A percentile compares a stretch with the other conserved stretches of the same genome.
phyloP scores from a whole-genome alignment of 2,797 vertebrate genomes.

The Perodicticus potto region DNA sequence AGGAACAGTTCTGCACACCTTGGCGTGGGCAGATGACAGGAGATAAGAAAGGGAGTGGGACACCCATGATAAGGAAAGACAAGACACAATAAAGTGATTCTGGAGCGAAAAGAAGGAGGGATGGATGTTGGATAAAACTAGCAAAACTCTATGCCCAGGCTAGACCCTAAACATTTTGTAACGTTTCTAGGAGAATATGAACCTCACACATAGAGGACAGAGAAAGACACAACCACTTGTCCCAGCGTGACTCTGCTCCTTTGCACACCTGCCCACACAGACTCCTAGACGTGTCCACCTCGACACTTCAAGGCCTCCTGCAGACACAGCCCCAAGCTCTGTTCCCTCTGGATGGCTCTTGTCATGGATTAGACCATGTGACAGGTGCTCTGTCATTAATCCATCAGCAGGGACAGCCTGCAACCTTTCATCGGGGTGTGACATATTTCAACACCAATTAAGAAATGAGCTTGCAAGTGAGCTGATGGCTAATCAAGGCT shows the following conservation, averaged over 20 bases:
- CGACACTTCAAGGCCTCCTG: neutral
- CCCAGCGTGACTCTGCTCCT: neutral
- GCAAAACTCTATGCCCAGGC: neutral
- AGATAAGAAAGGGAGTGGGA: neutral
- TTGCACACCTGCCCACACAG: neutral
- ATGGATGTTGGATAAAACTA: neutral
- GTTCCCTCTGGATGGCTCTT: slow-evolving; percentile 76
- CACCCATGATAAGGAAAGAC: neutral
- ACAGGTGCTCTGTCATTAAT: slow-evolving; percentile 86
- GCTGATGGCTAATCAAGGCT: slow-evolving; percentile 82
- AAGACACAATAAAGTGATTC: neutral
- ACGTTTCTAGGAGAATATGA: neutral
- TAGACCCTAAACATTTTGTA: neutral
- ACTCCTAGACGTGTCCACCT: neutral
- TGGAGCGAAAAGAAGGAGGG: neutral
- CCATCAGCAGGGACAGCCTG: slow-evolving; percentile 83
- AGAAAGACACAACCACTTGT: neutral
- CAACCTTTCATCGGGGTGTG: slow-evolving; percentile 81
- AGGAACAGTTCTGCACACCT: neutral
- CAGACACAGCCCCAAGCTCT: slow-evolving; percentile 58
- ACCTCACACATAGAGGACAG: neutral
- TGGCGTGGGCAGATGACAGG: no score
- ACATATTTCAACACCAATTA: slow-evolving; percentile 87
- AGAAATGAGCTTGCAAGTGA: slow-evolving; percentile 68
- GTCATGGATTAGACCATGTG: slow-evolving; percentile 66